Base-by-base conservation (phyloP, 2,113 vertebrate species). In the Paracanthobrama guichenoti region DNA sequence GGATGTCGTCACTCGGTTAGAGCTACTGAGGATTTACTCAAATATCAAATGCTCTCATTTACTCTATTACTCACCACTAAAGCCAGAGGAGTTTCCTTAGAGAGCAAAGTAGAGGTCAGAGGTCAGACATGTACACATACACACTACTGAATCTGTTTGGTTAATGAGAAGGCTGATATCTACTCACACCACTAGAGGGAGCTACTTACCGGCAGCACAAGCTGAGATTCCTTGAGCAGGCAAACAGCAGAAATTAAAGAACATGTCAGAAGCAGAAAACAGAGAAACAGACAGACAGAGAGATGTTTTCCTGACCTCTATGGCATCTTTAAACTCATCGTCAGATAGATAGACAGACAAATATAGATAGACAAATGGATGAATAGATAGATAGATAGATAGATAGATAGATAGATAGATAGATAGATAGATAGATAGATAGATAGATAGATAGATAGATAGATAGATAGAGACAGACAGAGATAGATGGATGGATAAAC, bases 191-290 rank as follows among this genome's bases (percentile, higher is more conserved):
- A 77, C 80, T 66, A 83, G 75, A 80, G 67, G 60, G 80, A 78
- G 86, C 35, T 77, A 84, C 88, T 89, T 79, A 89, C 88, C 86
- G 79, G 84, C 46, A 87, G 46, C 35, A 76, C 77, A 77, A 87
- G 84, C 22, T 89, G 88, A n/a, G 85, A 85, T 62, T 89, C 88
- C 88, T 89, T 81, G n/a, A 12, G 86, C 78, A 75, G 75, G 57
- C 83, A 72, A 66, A 87, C 39, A 83, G 81, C 67, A 85, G 78
- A 76, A 71, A 83, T n/a, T 35, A 31, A 39, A 82, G 74, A 79
- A 46, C 46, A 77, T 50, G 66, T 77, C 31, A 83, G 62, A 86
- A 18, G 59, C 28, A 82, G 48, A 22, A 55, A 71, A 31, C 7
- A 35, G 7, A 64, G 0, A 64, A 12, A 64, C 0, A 7, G 13